These are phyloP conservation scores for Eutolmus rufibarbis DNA, from an alignment of 2,888 invertebrate genomes.

Conservation along the genomic window DNA sequence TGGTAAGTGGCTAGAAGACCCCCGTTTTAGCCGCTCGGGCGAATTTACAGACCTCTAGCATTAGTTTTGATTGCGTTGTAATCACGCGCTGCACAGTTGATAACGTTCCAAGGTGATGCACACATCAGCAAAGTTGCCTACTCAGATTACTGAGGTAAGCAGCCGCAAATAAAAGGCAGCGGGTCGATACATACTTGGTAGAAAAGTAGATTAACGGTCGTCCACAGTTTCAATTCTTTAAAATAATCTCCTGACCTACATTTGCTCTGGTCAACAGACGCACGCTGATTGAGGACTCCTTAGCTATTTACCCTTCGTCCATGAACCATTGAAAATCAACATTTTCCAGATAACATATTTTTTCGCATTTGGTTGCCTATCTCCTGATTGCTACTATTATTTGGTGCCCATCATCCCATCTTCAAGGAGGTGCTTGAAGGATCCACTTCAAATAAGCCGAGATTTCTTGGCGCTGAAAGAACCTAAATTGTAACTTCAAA, in stretches of 20 bases:
- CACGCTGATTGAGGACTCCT: neutral
- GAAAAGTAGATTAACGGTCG: neutral
- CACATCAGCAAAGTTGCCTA: neutral
- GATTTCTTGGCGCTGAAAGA: neutral
- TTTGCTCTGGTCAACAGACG: neutral
- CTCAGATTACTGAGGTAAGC: neutral
- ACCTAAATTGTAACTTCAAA: neutral
- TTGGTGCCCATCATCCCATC: neutral
- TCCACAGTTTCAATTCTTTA: neutral
- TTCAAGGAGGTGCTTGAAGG: neutral
- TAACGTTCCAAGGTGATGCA: neutral
- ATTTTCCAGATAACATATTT: neutral
- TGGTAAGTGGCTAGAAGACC: constrained; percentile 73
- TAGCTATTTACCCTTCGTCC: neutral
- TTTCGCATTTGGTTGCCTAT: neutral
- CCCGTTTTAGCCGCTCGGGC: neutral
- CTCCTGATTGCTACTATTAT: neutral
- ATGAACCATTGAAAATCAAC: neutral
- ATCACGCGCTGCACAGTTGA: neutral
- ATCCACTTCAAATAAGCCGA: neutral
- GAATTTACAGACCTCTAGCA: neutral
- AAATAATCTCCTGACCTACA: neutral
- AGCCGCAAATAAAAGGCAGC: neutral
- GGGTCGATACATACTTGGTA: neutral
- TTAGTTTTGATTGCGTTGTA: neutral